Conservation (phyloP, 2,113 vertebrate genomes). For the Geococcyx californianus region DNA sequence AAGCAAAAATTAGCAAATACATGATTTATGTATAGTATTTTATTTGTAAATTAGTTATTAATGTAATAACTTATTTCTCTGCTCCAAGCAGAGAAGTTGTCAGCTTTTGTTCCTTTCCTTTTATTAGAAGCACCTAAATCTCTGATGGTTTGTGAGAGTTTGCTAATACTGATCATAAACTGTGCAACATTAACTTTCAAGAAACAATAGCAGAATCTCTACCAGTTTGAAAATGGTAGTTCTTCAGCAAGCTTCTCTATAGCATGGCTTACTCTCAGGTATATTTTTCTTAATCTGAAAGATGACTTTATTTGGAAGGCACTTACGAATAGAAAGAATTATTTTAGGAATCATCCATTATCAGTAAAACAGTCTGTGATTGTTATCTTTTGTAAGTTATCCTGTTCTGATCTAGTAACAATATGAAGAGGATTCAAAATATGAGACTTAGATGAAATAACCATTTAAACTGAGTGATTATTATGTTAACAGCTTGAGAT, state of each 20-base stretch:
- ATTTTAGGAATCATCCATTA: conserved; percentile 14
- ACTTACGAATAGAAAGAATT: conserved; percentile 18
- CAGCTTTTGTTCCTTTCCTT: neutral
- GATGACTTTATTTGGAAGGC: neutral
- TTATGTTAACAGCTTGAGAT: neutral
- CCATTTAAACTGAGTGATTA: neutral
- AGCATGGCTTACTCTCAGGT: neutral
- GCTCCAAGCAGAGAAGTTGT: neutral
- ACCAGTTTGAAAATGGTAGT: neutral
- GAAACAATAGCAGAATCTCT: neutral
- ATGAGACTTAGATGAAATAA: neutral
- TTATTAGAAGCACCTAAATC: neutral
- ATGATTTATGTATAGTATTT: neutral
- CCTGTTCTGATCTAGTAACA: conserved; percentile 12
- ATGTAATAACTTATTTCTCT: neutral
- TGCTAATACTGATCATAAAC: neutral
- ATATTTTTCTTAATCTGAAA: neutral
- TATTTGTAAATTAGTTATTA: neutral
- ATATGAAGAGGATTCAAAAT: conserved; percentile 46
- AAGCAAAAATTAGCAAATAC: neutral
- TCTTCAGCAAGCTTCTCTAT: conserved; percentile 35
- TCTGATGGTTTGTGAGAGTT: neutral
- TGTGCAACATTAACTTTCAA: neutral
- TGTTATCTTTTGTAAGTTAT: conserved; percentile 36
- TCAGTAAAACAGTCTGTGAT: conserved; percentile 47